These are phyloP conservation scores for Pedicia rivosa DNA, from an alignment of 2,888 invertebrate genomes.

Conservation along the genomic window DNA sequence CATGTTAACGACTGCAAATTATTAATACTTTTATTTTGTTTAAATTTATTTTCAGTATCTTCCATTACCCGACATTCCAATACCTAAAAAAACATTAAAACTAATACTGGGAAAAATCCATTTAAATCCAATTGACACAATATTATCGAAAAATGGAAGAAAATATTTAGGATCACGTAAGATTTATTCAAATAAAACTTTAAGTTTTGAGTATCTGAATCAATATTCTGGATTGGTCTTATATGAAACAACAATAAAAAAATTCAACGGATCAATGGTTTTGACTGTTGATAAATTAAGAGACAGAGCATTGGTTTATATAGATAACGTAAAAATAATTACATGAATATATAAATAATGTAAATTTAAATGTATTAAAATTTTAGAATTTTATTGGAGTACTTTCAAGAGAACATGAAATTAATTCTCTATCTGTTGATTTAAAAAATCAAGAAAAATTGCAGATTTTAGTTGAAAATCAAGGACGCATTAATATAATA, in stretches of 20 bases:
- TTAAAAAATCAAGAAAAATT: conserved; percentile 26
- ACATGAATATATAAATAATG: conserved; percentile 53
- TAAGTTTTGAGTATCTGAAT: conserved; percentile 44
- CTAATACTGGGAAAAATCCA: conserved; percentile 43
- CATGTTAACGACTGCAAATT: no score
- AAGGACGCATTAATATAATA: conserved; percentile 60
- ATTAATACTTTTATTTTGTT: no score
- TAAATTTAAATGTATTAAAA: no score
- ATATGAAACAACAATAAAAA: conserved; percentile 39
- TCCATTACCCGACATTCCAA: conserved; percentile 31
- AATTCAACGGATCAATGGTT: conserved; percentile 20
- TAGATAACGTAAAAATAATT: conserved; percentile 34
- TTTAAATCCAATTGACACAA: conserved; percentile 28
- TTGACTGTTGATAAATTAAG: conserved; percentile 40
- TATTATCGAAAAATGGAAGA: conserved; percentile 21
- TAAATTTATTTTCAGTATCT: conserved; percentile 32
- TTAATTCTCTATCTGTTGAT: conserved; percentile 19
- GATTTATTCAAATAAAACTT: conserved; percentile 23
- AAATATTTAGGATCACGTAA: conserved; percentile 16
- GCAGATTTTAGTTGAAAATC: conserved; percentile 55
- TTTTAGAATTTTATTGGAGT: conserved; percentile 21
- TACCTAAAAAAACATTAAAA: conserved; percentile 41
- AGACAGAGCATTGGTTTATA: conserved; percentile 53
- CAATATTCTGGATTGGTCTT: conserved; percentile 45
- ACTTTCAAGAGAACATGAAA: conserved; percentile 23